Percentiles rank a stretch among this genome's conserved stretches.
Evolutionary conservation across 2,113 vertebrate genomes (phyloP).

Genomic region (Gopherus evgoodei): DNA sequence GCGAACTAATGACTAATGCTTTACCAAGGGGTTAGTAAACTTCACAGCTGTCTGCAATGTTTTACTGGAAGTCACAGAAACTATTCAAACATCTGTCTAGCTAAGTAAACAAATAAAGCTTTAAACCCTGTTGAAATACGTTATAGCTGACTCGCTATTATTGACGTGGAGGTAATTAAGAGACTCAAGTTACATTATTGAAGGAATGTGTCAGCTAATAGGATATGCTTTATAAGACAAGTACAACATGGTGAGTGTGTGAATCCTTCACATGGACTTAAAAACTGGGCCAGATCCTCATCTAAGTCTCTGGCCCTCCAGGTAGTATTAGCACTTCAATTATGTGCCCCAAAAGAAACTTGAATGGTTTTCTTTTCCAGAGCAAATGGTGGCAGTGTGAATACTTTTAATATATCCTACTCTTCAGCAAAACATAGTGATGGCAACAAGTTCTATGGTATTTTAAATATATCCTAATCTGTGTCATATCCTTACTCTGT

Average conservation of each 20-base stretch:
- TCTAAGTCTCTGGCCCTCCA: background rate
- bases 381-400: background rate
- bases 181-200: conserved; percentile 37
- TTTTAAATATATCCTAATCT: background rate
- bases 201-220: conserved; percentile 10
- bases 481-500: background rate
- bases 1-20: conserved; percentile 54
- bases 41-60: conserved; percentile 71
- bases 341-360: background rate
- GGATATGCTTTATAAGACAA: conserved; percentile 4
- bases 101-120: conserved; percentile 67
- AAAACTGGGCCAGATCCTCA: background rate
- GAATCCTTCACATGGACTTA: rapidly evolving
- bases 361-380: background rate
- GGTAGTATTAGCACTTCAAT: background rate
- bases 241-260: background rate
- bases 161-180: conserved; percentile 54
- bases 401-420: background rate
- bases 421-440: background rate
- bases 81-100: conserved; percentile 69
- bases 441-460: background rate
- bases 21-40: conserved; percentile 76
- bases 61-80: conserved; percentile 59
- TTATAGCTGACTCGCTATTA: conserved; percentile 50
- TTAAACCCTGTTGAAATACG: conserved; percentile 13